Base-by-base conservation (phyloP, 1,140 invertebrate genomes). In the Galendromus occidentalis region DNA sequence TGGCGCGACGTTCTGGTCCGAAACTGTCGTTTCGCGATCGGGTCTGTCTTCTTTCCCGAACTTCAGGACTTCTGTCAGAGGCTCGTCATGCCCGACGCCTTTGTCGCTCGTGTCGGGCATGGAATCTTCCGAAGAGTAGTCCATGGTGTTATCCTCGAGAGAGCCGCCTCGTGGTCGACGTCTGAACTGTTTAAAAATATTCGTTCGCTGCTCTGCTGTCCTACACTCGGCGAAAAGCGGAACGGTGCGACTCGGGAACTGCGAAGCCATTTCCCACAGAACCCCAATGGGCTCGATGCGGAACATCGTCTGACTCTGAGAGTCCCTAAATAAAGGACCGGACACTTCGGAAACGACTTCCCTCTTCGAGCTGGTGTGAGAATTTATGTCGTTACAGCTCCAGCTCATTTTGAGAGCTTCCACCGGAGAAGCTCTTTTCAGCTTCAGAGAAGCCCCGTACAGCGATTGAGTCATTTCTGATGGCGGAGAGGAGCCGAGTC, bases 71-170 rank as follows among this genome's bases (percentile, higher is more conserved):
- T 59, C 22, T 25, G 2, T 2, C 25, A 59, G 25, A 29, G 22
- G 2, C 51, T 59, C 14, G 22, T 59, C 51, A 1, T 17, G 51
- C 51, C 51, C 51, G 17, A 59, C 22, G 25, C 51, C 51, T 59
- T 59, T 59, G 51, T 59, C 51, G 20, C 51, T 59, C 33, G 51
- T 59, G 33, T 18, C 22, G 25, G 51, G 51, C 51, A 59, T 59
- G 4, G 51, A 59, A 22, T 59, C 51, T 25, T 59, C 51, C 1
- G 51, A 59, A 25, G 51, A 59, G 22, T 25, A 17, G 25, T 59
- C 51, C 14, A 29, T 59, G 14, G 25, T 25, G 51, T 59, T 59
- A 20, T 59, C 51, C 33, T 59, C 51, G 14, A 59, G 22, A 14
- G 51, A 59, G 51, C 51, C 14, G 51, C 51, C 51, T 59, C 51